Base-by-base conservation (phyloP, 1,140 invertebrate genomes). In the Thalassaphorura encarpata region DNA sequence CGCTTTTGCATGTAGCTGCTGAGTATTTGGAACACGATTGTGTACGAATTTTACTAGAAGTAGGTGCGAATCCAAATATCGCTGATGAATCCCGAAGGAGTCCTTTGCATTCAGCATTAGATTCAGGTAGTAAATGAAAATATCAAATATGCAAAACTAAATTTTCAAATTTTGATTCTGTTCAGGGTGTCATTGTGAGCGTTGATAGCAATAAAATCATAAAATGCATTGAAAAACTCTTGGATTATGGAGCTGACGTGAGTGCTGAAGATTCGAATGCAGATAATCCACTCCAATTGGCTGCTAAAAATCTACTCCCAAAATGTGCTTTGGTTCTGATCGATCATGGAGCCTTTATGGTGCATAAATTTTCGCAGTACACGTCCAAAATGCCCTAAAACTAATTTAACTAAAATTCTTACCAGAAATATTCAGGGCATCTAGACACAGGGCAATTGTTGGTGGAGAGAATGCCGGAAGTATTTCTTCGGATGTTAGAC, bases 231-330 rank as follows among this genome's bases (percentile, higher is more conserved):
- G 28, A 57, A 46, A 26, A 55, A 33, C 28, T 63, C 3, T n/a
- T 61, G 4, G 26, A 40, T 13, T n/a, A n/a, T 18, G 73, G 74
- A 3, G 75, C 75, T 0, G 66, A 74, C 45, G 67, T 71, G 1
- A 71, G 73, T 53, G 64, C 70, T 1, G 55, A 63, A 15, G 76
- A 77, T 50, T 58, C 69, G 21, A 49, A 67, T 24, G 73, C 73
- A 4, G 55, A 73, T 6, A 73, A 72, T 3, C 69, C 76, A 1
- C 66, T 79, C 19, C 60, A 66, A 18, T 57, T 67, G 21, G 64
- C 67, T 8, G 67, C 58, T 16, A 29, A 23, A 33, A 43, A 43
- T 23, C 18, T 42, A 3, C 29, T 52, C n/a, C 23, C 27, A 13
- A 27, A 52, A 24, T 45, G 46, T 24, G 53, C 58, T 1, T 26